A percentile compares a stretch with the other conserved stretches of the same genome.
Evolutionary conservation across 2,888 invertebrate species (phyloP).

Genomic region (Oithona nana): DNA sequence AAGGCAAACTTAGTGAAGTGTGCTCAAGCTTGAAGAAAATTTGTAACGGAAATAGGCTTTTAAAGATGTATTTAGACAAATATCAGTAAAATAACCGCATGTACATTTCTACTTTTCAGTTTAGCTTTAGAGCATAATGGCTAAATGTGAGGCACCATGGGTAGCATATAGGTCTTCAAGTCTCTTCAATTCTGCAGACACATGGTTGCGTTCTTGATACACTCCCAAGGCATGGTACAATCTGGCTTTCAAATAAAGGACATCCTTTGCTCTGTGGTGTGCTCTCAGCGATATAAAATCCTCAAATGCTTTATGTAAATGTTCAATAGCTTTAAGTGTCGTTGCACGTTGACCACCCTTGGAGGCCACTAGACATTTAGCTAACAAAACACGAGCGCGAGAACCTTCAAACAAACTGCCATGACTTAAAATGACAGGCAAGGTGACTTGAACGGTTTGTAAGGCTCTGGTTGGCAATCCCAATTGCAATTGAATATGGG

Average conservation of each 20-base stretch:
- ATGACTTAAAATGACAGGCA: constrained; percentile 53
- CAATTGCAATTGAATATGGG: constrained; percentile 44
- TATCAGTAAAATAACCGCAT: too few species aligned
- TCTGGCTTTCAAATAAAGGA: constrained; percentile 48
- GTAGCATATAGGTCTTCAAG: constrained; percentile 50
- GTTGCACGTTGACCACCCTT: constrained; percentile 16
- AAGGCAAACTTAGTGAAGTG: neutral
- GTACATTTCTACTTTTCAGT: too few species aligned
- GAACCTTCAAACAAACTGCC: constrained; percentile 63
- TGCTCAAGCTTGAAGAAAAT: neutral
- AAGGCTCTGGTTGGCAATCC: constrained; percentile 56
- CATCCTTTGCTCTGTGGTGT: constrained; percentile 50
- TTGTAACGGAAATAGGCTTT: neutral
- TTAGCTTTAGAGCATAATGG: constrained; percentile 12
- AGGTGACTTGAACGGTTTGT: constrained; percentile 44
- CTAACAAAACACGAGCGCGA: constrained; percentile 50
- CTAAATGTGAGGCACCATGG: constrained; percentile 25
- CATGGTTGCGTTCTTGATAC: constrained; percentile 52
- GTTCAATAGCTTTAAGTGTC: constrained; percentile 35
- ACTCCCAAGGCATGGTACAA: constrained; percentile 54
- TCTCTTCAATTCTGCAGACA: constrained; percentile 56
- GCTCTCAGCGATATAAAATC: constrained; percentile 56
- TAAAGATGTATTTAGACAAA: neutral
- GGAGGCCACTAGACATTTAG: constrained; percentile 52
- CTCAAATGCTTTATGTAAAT: constrained; percentile 44